Evolutionary conservation across 1,140 invertebrate genomes (phyloP), one percentile per base, ranked within the genome.

Genomic region (Drosophila tani): DNA sequence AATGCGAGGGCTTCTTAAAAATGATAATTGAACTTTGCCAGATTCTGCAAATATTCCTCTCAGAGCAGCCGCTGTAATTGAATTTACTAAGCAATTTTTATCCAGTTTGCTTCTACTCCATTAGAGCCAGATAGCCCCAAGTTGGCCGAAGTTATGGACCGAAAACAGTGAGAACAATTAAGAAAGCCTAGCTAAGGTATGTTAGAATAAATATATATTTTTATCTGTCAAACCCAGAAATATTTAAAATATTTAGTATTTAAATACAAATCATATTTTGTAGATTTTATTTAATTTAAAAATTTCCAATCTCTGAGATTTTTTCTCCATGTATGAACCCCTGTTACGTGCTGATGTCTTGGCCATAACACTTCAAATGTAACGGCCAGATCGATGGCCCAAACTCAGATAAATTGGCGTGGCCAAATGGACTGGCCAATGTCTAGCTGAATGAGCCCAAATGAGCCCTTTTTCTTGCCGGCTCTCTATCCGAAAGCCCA

Each of bases 311-410:
- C 1, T 3, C 14, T 35, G 11, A 8, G 14, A 0, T 14, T 56
- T 56, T 56, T 40, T n/a, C 19, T 24, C 12, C 12, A 35, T 56
- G 53, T 15, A 66, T 5, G 12, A 27, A 63, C 59, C 64, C 66
- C 11, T 60, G 70, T 75, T 75, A 63, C 64, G 70, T 67, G 47
- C 38, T 56, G 57, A 32, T 49, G 46, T 40, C 53, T n/a, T n/a
- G 47, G 24, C 38, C 55, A 80, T 65, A 80, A 63, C 69, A 80
- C 58, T 78, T 82, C 56, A 62, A 41, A 59, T 43, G 51, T 73
- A 69, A 82, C 43, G 24, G 58, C 27, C 75, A 66, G 71, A 84
- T 85, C 81, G 58, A 81, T 85, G 75, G 69, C 8, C 46, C 15
- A 17, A 49, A 24, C 51, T 45, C 17, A 58, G 70, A 84, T 81